Conservation (phyloP, 2,113 vertebrate genomes). For the Machaerirhynchus nigripectus region DNA sequence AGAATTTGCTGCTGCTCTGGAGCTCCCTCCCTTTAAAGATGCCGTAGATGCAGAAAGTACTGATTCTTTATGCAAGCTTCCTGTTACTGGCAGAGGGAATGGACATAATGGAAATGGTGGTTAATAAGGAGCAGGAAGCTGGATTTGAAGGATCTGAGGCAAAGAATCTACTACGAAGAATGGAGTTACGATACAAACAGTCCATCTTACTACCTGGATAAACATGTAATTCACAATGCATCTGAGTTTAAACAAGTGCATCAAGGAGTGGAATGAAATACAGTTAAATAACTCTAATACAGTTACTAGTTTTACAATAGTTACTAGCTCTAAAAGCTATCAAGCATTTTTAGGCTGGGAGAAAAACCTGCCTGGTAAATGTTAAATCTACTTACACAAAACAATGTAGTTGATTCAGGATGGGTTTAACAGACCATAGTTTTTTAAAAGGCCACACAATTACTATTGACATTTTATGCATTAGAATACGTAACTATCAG, state of each 20-base stretch:
- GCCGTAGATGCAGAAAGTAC: neutral
- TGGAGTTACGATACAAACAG: neutral
- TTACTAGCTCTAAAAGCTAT: neutral
- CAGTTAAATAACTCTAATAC: neutral
- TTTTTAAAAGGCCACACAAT: neutral
- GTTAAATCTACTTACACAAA: neutral
- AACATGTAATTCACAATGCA: neutral
- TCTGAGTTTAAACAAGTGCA: neutral
- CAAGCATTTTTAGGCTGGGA: neutral
- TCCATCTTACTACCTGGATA: neutral
- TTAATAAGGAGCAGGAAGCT: neutral
- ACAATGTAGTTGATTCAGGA: neutral
- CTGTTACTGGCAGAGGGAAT: neutral
- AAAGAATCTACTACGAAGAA: neutral
- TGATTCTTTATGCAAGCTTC: neutral
- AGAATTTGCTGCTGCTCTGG: neutral
- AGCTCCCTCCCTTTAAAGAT: neutral
- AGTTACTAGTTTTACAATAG: neutral
- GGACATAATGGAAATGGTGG: neutral
- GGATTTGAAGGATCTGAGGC: neutral
- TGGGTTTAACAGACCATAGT: neutral
- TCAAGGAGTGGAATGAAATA: neutral
- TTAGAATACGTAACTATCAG: rapidly evolving
- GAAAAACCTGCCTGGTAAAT: neutral
- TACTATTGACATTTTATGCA: neutral